Evolutionary conservation across 2,797 vertebrate genomes (phyloP).

Genomic region (Manis pentadactyla): DNA sequence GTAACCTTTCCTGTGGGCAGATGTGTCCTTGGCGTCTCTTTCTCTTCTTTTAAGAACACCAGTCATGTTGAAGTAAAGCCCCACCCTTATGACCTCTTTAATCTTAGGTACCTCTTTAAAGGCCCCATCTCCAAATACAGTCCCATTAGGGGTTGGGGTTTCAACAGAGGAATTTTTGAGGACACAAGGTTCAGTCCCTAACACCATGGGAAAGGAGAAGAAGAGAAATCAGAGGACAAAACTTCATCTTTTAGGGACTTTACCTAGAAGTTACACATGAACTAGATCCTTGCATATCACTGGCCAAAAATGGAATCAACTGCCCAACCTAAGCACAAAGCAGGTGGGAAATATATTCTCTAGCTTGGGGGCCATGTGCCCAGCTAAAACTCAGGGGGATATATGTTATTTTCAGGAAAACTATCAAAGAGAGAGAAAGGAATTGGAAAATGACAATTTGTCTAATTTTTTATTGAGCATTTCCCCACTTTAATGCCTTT

Average conservation of each 20-base stretch:
- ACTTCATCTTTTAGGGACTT: background rate
- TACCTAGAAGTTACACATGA: background rate
- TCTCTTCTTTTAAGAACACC: background rate
- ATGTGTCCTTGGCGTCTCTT: background rate
- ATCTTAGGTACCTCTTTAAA: constrained; percentile 1
- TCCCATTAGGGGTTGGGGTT: background rate
- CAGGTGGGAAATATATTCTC: background rate
- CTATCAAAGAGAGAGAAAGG: background rate
- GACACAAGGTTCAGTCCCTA: background rate
- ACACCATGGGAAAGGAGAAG: background rate
- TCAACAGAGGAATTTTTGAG: background rate
- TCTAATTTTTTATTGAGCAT: background rate
- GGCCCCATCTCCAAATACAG: background rate
- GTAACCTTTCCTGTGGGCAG: background rate
- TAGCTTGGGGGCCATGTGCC: background rate
- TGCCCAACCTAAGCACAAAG: background rate
- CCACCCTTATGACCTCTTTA: background rate
- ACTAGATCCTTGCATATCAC: background rate
- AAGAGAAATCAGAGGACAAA: background rate
- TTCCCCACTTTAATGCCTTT: background rate
- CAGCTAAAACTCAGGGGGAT: background rate
- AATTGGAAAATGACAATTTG: background rate
- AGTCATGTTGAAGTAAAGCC: background rate
- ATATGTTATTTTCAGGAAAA: background rate
- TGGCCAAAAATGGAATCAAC: background rate